Base-by-base conservation (phyloP, 2,888 invertebrate genomes). In the Boloria selene region DNA sequence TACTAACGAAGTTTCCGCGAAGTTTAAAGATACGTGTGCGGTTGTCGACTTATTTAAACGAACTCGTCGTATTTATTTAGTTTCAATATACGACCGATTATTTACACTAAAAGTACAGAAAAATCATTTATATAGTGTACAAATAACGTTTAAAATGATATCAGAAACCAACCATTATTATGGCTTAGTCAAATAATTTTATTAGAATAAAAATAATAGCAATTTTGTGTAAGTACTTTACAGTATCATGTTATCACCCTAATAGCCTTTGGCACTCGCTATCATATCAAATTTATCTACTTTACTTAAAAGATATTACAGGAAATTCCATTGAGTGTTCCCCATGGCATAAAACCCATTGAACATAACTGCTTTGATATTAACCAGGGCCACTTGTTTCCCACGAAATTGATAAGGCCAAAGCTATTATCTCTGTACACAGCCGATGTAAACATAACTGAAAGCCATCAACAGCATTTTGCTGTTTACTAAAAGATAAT, bases 351-450 rank as follows among this genome's bases (percentile, higher is more conserved):
- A 38, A 38, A 38, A 38, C 18, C 17, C 18, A 7, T 44, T 18
- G n/a, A 38, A 42, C 42, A 17, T 55, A 42, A n/a, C 22, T 47
- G 5, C 7, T 1, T 3, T 26, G 45, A 45, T 42, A 53, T 17
- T 47, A 3, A 54, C 10, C 49, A 13, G 18, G 7, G n/a, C 3
- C n/a, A 31, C 45, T 47, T 47, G 26, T 61, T 26, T 49, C 45
- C 7, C 44, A 38, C n/a, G 42, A 55, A 49, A 38, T 38, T 54
- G 38, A 55, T 47, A 55, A 45, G 55, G 49, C 50, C 17, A 22
- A 56, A 50, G 42, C 42, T 44, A 51, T 63, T 63, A 51, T 63
- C 55, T 53, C 10, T 14, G 17, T 22, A 14, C 26, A 16, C 63
- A 56, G 44, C 50, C 50, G 42, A 42, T 56, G 44, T 51, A 42